Evolutionary conservation across 1,140 invertebrate species (phyloP), one percentile per base, ranked within the genome.

Genomic region (Hyposmocoma kahamanoa): DNA sequence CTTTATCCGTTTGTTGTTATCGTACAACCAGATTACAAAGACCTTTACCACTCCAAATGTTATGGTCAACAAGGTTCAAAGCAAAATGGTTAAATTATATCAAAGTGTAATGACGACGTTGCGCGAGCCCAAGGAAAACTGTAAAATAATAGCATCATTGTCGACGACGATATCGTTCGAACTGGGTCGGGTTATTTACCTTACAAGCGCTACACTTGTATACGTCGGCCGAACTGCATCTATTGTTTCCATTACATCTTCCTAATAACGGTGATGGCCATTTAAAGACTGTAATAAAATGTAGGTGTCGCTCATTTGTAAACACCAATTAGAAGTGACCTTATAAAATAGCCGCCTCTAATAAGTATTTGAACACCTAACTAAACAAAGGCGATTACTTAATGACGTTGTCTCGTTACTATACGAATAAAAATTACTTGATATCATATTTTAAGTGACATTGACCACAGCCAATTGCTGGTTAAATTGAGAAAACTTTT

Each of bases 61-160:
- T n/a, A 47, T 41, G 42, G 11, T 50, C 46, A 45, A 26, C 34
- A 43, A 34, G 50, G 70, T 15, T 69, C 69, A 47, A n/a, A 11
- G 42, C 55, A 48, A 36, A 52, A 30, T 70, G 69, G 73, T 53
- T 56, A 41, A 52, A 52, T 63, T 67, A 64, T 72, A 68, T 74
- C 64, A 65, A 62, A 70, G 58, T 59, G 47, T 67, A 65, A 59
- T 72, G 69, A 77, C 66, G 67, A 67, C 62, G 58, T 71, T 69
- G 54, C 64, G 63, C 56, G 61, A 65, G 50, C 49, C 30, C 42
- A 48, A 56, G 53, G 52, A 63, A 67, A 69, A 61, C 61, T 56
- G 48, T 63, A 61, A 69, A 67, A 68, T 67, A 65, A 65, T 57
- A 58, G 54, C 52, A 52, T 61, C 58, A 46, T 64, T 64, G 62